Evolutionary conservation across 2,888 invertebrate genomes (phyloP).

Genomic region (Drosophila paranaensis): DNA sequence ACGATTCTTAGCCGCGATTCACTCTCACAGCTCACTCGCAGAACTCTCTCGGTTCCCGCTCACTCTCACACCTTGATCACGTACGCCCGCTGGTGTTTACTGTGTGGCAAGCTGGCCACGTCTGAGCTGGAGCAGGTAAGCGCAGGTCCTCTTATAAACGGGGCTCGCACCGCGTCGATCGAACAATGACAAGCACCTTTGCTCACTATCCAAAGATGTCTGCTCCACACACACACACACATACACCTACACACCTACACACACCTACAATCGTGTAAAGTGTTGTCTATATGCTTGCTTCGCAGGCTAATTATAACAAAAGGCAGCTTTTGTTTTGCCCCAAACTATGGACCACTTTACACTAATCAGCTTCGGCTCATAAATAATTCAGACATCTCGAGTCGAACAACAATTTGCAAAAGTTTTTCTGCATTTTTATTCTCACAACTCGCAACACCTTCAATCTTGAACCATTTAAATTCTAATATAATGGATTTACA

Average conservation of each 20-base stretch:
- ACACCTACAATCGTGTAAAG: conserved; percentile 25
- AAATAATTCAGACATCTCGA: conserved; percentile 6
- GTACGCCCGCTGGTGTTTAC: conserved; percentile 59
- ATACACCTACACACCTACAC: conserved; percentile 5
- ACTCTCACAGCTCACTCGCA: background rate
- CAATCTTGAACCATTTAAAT: background rate
- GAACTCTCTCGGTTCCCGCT: background rate
- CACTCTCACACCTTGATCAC: conserved; percentile 18
- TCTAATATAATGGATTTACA: conserved; percentile 7
- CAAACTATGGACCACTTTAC: conserved; percentile 1
- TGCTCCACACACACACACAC: background rate
- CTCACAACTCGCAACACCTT: conserved; percentile 5
- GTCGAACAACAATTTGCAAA: background rate
- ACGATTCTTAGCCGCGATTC: conserved; percentile 21
- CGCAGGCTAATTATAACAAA: conserved; percentile 49
- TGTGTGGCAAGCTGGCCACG: conserved; percentile 60
- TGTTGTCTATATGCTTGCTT: conserved; percentile 13
- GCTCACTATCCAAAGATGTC: conserved; percentile 35
- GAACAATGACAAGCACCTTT: conserved; percentile 51
- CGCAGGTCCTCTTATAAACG: conserved; percentile 77
- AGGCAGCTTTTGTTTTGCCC: conserved; percentile 13
- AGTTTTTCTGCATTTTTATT: conserved; percentile 14
- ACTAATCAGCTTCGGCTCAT: background rate
- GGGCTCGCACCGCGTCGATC: conserved; percentile 15
- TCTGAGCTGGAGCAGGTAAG: conserved; percentile 77